A percentile compares a stretch with the other conserved stretches of the same genome.
phyloP scores from a whole-genome alignment of 2,888 invertebrate genomes.

The Mythimna lalbum region DNA sequence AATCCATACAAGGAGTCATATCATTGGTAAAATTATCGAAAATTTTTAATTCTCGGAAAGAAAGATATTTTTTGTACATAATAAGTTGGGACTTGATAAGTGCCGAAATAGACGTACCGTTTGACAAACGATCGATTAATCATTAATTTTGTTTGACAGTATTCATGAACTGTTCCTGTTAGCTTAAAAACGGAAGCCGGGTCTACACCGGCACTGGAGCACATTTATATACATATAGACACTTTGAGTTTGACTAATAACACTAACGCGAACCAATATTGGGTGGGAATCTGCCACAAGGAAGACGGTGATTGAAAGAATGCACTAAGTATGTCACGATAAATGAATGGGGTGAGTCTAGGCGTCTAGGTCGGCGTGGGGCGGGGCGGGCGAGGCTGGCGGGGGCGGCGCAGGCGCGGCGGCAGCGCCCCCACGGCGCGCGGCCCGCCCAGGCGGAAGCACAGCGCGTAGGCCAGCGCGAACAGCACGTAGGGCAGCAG shows the following conservation, averaged over 20 bases:
- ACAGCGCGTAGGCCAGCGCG: constrained; percentile 77
- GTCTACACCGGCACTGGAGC: constrained; percentile 40
- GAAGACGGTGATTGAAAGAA: constrained; percentile 52
- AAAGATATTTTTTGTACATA: constrained; percentile 62
- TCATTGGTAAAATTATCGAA: constrained; percentile 77
- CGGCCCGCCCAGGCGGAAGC: constrained; percentile 66
- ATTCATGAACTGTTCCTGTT: constrained; percentile 22
- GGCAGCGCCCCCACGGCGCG: constrained; percentile 2
- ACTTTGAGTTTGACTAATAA: constrained; percentile 58
- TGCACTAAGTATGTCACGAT: constrained; percentile 39
- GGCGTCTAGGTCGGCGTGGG: constrained; percentile 18
- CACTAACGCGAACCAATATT: constrained; percentile 53
- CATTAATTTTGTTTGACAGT: constrained; percentile 33
- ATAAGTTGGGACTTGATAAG: constrained; percentile 47
- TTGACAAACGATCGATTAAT: constrained; percentile 14
- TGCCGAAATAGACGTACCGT: constrained; percentile 48
- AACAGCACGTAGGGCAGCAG: constrained; percentile 83
- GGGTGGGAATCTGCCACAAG: constrained; percentile 47
- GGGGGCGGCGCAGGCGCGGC: constrained; percentile 74
- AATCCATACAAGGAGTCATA: constrained; percentile 69
- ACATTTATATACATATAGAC: constrained; percentile 48
- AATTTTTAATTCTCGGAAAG: constrained; percentile 67
- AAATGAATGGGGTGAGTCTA: constrained; percentile 49
- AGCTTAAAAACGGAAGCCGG: constrained; percentile 36
- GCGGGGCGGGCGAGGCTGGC: constrained; percentile 21